Percentiles rank a stretch among this genome's conserved stretches.
Conservation (phyloP, 2,113 vertebrate genomes). For the Grammomys surdaster region DNA sequence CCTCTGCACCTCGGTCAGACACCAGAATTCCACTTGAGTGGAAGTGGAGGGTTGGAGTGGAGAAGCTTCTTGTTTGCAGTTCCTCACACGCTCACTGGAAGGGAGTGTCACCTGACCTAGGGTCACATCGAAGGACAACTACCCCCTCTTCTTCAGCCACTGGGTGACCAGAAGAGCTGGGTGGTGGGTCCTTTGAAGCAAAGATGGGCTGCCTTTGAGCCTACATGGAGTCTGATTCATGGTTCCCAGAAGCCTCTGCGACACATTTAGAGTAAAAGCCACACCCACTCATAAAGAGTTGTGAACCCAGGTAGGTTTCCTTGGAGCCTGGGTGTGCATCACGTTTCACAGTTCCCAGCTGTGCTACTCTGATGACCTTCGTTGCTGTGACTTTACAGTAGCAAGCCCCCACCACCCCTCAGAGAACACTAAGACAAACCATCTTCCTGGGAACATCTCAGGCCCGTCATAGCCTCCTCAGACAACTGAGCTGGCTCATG, state of each 20-base stretch:
- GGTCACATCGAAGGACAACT: neutral
- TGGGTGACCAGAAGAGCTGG: neutral
- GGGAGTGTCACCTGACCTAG: neutral
- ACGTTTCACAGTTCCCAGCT: neutral
- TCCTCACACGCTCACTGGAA: too few relatives aligned
- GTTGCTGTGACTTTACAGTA: neutral
- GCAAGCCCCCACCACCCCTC: neutral
- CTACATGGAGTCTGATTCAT: neutral
- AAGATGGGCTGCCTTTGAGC: neutral
- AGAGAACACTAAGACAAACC: neutral
- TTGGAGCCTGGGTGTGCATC: neutral
- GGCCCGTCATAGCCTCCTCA: neutral
- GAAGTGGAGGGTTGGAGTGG: too few relatives aligned
- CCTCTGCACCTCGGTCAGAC: neutral
- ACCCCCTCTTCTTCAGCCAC: neutral
- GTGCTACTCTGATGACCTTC: neutral
- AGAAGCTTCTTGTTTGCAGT: neutral
- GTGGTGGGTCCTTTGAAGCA: neutral
- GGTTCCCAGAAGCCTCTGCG: neutral
- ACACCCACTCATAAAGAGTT: neutral
- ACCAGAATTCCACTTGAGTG: neutral
- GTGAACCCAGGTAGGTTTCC: neutral
- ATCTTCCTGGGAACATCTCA: neutral
- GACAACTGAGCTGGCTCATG: rapidly evolving
- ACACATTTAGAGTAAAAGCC: neutral